Conservation (phyloP, 2,888 invertebrate species). For the Anticlea derivata region DNA sequence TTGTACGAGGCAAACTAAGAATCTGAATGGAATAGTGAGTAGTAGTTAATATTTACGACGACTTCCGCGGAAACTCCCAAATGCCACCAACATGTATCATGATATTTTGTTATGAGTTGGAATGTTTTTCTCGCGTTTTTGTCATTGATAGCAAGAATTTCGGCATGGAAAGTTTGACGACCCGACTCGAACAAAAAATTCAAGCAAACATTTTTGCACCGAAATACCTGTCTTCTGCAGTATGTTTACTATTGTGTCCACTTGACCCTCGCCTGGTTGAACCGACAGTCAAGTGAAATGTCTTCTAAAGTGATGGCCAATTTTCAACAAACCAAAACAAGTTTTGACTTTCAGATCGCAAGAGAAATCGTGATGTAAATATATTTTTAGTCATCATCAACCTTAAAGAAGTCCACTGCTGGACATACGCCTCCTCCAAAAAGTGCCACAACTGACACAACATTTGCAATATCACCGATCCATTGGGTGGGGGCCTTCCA, state of each 20-base stretch:
- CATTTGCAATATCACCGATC: too few relatives aligned
- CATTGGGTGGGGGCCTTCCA: too few relatives aligned
- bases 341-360: too few relatives aligned
- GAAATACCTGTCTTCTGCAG: conserved; percentile 18
- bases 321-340: too few relatives aligned
- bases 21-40: conserved; percentile 15
- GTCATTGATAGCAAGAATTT: conserved; percentile 6
- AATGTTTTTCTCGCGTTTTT: too few relatives aligned
- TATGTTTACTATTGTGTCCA: conserved; percentile 2
- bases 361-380: too few relatives aligned
- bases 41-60: conserved; percentile 16
- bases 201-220: conserved; percentile 2
- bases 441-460: too few relatives aligned
- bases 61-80: conserved; percentile 18
- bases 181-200: background rate
- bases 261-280: conserved; percentile 1
- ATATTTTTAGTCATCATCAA: too few relatives aligned
- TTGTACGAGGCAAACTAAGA: conserved; percentile 8
- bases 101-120: conserved; percentile 9
- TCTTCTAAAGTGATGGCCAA: too few relatives aligned
- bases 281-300: background rate
- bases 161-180: conserved; percentile 1
- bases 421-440: too few relatives aligned
- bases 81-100: conserved; percentile 11
- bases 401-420: too few relatives aligned